Conservation (phyloP, 2,888 invertebrate genomes). For the Labia minor region DNA sequence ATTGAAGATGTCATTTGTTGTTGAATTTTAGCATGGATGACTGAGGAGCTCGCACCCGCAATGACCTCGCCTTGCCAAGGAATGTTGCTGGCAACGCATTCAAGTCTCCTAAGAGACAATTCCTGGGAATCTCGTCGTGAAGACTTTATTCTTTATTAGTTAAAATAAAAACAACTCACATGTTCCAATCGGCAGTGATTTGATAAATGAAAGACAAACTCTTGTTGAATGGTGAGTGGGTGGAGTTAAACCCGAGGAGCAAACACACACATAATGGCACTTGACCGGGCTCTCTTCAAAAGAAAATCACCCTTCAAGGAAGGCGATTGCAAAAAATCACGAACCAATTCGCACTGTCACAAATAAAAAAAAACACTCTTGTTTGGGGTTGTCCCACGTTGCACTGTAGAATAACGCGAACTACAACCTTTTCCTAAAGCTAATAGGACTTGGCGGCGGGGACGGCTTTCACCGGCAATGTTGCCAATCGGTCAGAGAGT, state of each 20-base stretch:
- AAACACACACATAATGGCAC: background rate
- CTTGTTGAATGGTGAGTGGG: no score
- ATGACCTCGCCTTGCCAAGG: background rate
- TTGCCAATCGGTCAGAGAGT: background rate
- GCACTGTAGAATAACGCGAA: background rate
- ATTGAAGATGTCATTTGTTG: no score
- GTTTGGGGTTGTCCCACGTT: background rate
- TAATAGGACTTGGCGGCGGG: background rate
- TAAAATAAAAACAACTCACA: background rate
- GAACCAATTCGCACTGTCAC: no score
- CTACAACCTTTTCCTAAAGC: conserved; percentile 4
- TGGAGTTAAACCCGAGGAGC: background rate
- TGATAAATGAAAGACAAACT: background rate
- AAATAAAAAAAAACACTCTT: no score
- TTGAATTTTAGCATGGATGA: no score
- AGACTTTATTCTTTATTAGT: no score
- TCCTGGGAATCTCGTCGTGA: no score
- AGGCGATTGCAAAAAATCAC: no score
- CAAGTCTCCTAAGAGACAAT: background rate
- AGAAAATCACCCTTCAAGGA: no score
- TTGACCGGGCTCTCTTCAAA: background rate
- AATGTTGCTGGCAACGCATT: background rate
- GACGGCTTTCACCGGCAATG: conserved; percentile 13
- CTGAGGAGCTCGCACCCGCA: background rate
- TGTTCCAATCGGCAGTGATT: background rate